These are phyloP conservation scores for Drosophila birchii DNA, from an alignment of 2,888 invertebrate species.

Conservation along the genomic window DNA sequence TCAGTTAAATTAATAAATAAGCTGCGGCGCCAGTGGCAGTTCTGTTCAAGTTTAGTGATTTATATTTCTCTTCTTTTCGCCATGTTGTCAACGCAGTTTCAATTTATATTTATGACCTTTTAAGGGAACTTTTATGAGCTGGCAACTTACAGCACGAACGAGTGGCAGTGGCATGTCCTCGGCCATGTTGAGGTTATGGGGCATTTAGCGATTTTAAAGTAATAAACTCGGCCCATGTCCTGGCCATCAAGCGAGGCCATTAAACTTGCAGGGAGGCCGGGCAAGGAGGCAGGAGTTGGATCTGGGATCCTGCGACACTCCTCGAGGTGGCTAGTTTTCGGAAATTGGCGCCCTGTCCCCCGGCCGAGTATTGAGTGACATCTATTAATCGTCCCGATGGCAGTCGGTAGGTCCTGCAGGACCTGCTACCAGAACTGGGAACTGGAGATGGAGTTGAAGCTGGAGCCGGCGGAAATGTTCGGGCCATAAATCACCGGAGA, in stretches of 20 bases:
- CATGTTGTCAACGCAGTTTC: constrained; percentile 72
- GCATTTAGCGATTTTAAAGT: constrained; percentile 74
- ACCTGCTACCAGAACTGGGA: background rate
- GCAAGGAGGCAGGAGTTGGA: constrained; percentile 13
- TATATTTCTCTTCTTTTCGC: constrained; percentile 26
- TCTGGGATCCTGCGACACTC: background rate
- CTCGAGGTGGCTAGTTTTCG: constrained; percentile 58
- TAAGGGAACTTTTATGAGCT: constrained; percentile 75
- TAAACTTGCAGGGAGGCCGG: constrained; percentile 45
- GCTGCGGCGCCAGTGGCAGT: background rate
- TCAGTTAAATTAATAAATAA: constrained; percentile 26
- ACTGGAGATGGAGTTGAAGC: constrained; percentile 14
- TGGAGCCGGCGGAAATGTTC: constrained; percentile 60
- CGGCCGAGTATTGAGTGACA: constrained; percentile 67
- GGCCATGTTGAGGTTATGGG: constrained; percentile 54
- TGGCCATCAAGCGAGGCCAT: constrained; percentile 58
- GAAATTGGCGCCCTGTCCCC: constrained; percentile 58
- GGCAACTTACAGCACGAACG: constrained; percentile 46
- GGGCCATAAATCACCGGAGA: constrained; percentile 69
- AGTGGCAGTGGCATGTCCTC: constrained; percentile 1
- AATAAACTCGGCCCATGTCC: constrained; percentile 69
- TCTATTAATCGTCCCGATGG: constrained; percentile 66
- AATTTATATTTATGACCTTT: constrained; percentile 78
- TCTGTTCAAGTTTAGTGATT: constrained; percentile 33
- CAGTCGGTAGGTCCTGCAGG: constrained; percentile 33